These are phyloP conservation scores for Torymus auratus DNA, from an alignment of 2,888 invertebrate genomes.

Conservation along the genomic window DNA sequence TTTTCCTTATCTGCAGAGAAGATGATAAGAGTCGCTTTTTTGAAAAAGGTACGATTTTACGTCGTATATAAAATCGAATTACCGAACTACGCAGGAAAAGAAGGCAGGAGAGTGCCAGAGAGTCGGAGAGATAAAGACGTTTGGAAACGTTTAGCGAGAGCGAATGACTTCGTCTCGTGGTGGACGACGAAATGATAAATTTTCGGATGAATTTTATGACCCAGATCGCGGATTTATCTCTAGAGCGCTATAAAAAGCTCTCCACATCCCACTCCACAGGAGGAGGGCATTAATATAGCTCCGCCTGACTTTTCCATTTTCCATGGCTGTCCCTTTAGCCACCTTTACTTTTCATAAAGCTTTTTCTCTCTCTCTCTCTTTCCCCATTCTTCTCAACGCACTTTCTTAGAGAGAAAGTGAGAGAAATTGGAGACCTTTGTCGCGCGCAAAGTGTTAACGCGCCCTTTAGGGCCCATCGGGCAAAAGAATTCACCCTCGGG, in stretches of 20 bases:
- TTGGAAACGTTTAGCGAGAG: not conserved
- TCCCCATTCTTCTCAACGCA: not conserved
- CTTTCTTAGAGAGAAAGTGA: slow-evolving; percentile 3
- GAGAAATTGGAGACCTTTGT: slow-evolving; percentile 72
- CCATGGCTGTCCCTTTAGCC: slow-evolving; percentile 12
- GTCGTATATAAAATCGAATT: too few relatives aligned
- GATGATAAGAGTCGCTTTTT: too few relatives aligned
- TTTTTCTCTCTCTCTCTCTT: slow-evolving; percentile 33
- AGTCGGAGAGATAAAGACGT: too few relatives aligned
- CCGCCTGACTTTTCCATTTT: slow-evolving; percentile 45
- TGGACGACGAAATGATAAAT: slow-evolving; percentile 7
- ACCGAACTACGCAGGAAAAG: too few relatives aligned
- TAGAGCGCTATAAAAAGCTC: slow-evolving; percentile 23
- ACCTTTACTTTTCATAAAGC: slow-evolving; percentile 54
- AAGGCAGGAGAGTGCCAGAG: too few relatives aligned
- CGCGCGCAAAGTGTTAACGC: slow-evolving; percentile 70
- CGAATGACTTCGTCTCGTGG: not conserved
- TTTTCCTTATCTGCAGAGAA: too few relatives aligned
- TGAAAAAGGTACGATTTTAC: too few relatives aligned
- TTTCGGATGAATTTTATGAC: slow-evolving; percentile 36
- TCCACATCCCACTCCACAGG: too few relatives aligned
- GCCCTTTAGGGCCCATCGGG: slow-evolving; percentile 67
- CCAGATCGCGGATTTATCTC: slow-evolving; percentile 47
- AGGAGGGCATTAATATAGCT: slow-evolving; percentile 42
- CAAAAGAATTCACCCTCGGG: slow-evolving; percentile 70